These are phyloP conservation scores for Eurystomus glaucurus DNA, from an alignment of 2,797 vertebrate species.

Conservation along the genomic window DNA sequence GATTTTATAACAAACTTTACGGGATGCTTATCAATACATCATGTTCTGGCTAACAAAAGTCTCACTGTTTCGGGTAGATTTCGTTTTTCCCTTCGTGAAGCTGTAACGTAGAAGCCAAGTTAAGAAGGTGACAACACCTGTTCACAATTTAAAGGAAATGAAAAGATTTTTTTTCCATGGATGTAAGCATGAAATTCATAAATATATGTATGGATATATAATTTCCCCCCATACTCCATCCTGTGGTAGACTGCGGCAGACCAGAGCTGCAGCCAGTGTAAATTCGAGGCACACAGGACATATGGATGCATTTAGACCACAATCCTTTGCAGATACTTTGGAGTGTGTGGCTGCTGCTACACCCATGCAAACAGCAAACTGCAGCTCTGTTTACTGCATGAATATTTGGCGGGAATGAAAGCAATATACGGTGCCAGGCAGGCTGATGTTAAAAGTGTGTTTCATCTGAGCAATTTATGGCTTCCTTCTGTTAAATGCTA, in stretches of 20 bases:
- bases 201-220: slow-evolving; percentile 57
- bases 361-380: slow-evolving; percentile 29
- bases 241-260: slow-evolving; percentile 59
- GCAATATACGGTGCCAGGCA: neutral
- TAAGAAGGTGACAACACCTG: slow-evolving; percentile 79
- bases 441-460: neutral
- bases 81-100: neutral
- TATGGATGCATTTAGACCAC: slow-evolving; percentile 76
- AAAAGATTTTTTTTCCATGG: slow-evolving; percentile 77
- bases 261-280: slow-evolving; percentile 58
- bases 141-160: slow-evolving; percentile 85
- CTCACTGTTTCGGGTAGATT: slow-evolving; percentile 56
- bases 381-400: slow-evolving; percentile 21
- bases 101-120: slow-evolving; percentile 76
- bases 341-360: slow-evolving; percentile 53
- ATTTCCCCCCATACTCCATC: slow-evolving; percentile 52
- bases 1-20: slow-evolving; percentile 73
- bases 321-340: slow-evolving; percentile 74
- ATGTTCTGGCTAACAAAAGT: slow-evolving; percentile 80
- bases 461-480: slow-evolving; percentile 57
- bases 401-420: slow-evolving; percentile 50
- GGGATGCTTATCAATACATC: slow-evolving; percentile 69
- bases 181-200: slow-evolving; percentile 75
- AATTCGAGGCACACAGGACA: slow-evolving; percentile 62
- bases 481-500: slow-evolving; percentile 48